A percentile compares a stretch with the other conserved stretches of the same genome.
phyloP scores from a whole-genome alignment of 2,113 vertebrate species.

The Struthio camelus region DNA sequence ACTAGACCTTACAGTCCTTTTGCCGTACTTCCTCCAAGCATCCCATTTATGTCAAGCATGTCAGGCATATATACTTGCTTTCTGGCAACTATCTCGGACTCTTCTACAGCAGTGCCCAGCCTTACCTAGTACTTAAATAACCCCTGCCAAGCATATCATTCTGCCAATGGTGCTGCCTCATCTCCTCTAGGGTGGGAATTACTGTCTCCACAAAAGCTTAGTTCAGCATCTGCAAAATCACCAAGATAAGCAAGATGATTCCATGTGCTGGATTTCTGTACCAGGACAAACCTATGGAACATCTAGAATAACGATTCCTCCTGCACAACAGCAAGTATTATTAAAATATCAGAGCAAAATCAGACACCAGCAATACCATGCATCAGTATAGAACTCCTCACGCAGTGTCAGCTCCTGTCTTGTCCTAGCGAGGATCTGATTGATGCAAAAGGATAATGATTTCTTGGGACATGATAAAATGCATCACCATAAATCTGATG shows the following conservation, averaged over 20 bases:
- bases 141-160: background rate
- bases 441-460: background rate
- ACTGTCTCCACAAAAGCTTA: background rate
- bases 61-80: background rate
- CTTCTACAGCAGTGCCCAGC: background rate
- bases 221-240: background rate
- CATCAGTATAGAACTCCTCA: background rate
- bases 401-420: background rate
- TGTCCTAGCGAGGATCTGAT: background rate
- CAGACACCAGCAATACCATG: background rate
- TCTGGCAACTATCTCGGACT: background rate
- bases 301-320: background rate
- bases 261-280: background rate
- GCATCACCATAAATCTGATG: fast-evolving
- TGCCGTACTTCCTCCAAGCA: background rate
- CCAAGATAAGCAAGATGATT: background rate
- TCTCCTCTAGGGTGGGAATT: background rate
- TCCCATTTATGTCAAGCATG: background rate
- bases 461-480: background rate
- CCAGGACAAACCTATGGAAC: background rate
- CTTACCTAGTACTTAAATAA: background rate
- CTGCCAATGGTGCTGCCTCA: background rate
- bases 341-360: background rate
- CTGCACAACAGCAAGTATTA: background rate
- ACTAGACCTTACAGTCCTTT: background rate